Conservation (phyloP, 2,888 invertebrate species). For the Phyto melanocephala region DNA sequence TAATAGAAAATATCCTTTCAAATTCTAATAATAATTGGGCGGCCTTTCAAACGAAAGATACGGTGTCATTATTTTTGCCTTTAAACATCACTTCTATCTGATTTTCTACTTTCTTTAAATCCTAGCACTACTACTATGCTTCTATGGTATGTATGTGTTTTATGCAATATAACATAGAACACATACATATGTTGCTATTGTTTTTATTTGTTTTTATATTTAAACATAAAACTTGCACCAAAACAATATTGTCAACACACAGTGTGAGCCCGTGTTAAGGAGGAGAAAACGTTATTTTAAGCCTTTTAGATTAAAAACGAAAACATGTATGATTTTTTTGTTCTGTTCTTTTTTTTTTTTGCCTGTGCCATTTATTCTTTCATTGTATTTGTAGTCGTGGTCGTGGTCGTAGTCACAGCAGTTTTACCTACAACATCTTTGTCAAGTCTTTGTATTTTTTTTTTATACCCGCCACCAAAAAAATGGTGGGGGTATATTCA, state of each 20-base stretch:
- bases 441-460: no score
- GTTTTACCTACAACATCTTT: conserved; percentile 42
- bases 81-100: background rate
- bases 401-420: conserved; percentile 10
- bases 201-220: background rate
- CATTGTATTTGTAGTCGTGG: conserved; percentile 6
- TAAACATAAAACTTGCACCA: conserved; percentile 51
- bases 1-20: no score
- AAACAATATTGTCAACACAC: conserved; percentile 62
- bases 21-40: background rate
- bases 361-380: conserved; percentile 8
- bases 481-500: no score
- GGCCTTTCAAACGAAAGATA: background rate
- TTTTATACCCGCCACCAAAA: no score
- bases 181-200: background rate
- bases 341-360: no score
- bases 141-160: background rate
- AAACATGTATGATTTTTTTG: conserved; percentile 42
- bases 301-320: conserved; percentile 61
- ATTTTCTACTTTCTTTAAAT: background rate
- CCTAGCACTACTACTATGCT: background rate
- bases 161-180: background rate
- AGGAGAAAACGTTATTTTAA: conserved; percentile 45
- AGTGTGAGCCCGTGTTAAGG: conserved; percentile 20
- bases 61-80: background rate